A percentile compares a stretch with the other conserved stretches of the same genome.
These are phyloP conservation scores for Drosophila ficusphila DNA, from an alignment of 1,140 invertebrate genomes.

Conservation along the genomic window DNA sequence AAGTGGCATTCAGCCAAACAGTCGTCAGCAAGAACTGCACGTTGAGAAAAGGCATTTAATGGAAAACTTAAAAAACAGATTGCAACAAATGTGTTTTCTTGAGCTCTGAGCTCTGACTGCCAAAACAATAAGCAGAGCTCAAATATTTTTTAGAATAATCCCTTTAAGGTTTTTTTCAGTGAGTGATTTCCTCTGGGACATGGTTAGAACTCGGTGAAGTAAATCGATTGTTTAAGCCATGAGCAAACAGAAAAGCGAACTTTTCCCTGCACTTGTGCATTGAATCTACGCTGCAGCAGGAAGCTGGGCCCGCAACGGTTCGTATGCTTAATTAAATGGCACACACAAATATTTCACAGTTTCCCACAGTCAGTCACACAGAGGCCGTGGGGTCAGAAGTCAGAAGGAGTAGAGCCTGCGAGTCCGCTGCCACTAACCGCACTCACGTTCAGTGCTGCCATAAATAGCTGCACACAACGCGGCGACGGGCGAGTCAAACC, in stretches of 20 bases:
- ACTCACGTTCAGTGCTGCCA: constrained; percentile 45
- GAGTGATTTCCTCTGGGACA: background rate
- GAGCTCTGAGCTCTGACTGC: too few species aligned
- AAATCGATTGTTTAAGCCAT: constrained; percentile 72
- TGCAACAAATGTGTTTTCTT: too few species aligned
- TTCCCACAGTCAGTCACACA: constrained; percentile 7
- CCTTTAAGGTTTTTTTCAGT: background rate
- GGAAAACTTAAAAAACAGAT: background rate
- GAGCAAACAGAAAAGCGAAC: constrained; percentile 6
- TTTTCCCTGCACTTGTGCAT: constrained; percentile 68
- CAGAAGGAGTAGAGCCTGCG: constrained; percentile 32
- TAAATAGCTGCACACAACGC: constrained; percentile 41
- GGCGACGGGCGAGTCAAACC: constrained; percentile 15
- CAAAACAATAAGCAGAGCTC: too few species aligned
- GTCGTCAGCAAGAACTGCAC: constrained; percentile 6
- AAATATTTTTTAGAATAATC: too few species aligned
- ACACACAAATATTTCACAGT: constrained; percentile 13
- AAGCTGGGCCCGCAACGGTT: constrained; percentile 1
- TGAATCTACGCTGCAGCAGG: constrained; percentile 30
- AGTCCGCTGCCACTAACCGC: constrained; percentile 61
- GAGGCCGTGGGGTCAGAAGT: background rate
- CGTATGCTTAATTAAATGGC: constrained; percentile 63
- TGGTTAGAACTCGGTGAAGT: constrained; percentile 14
- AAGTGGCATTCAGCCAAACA: constrained; percentile 41
- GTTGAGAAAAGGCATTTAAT: background rate